These are phyloP conservation scores for Manduca sexta DNA, from an alignment of 1,140 invertebrate genomes.

Conservation along the genomic window DNA sequence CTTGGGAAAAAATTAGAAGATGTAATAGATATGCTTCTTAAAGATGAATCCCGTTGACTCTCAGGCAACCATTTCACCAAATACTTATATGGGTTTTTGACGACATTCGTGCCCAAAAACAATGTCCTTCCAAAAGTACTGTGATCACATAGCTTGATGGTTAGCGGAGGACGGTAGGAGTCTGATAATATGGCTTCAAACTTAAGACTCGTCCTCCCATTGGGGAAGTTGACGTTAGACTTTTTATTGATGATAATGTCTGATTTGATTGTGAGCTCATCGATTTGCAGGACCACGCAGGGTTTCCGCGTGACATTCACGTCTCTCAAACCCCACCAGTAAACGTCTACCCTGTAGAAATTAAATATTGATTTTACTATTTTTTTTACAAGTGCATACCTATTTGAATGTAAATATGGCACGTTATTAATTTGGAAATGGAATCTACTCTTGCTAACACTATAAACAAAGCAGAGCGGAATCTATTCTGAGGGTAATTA, in stretches of 20 bases:
- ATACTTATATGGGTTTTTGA: conserved; percentile 53
- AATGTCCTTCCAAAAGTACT: conserved; percentile 74
- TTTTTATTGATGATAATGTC: conserved; percentile 70
- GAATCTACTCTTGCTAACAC: too few relatives aligned
- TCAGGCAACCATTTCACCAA: conserved; percentile 40
- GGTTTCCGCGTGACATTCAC: conserved; percentile 73
- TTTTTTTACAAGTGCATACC: too few relatives aligned
- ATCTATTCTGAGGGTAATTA: too few relatives aligned
- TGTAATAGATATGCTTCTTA: conserved; percentile 32
- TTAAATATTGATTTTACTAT: too few relatives aligned
- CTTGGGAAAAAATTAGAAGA: conserved; percentile 42
- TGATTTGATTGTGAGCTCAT: conserved; percentile 71
- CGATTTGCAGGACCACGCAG: conserved; percentile 73
- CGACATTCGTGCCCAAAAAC: conserved; percentile 71
- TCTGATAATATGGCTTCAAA: conserved; percentile 68
- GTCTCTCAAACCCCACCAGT: conserved; percentile 78
- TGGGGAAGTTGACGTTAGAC: conserved; percentile 61
- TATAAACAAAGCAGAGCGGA: too few relatives aligned
- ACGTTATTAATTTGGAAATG: too few relatives aligned
- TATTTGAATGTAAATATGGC: too few relatives aligned
- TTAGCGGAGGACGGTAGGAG: conserved; percentile 71
- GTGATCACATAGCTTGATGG: conserved; percentile 76
- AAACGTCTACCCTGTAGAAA: conserved; percentile 71
- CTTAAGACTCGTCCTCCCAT: conserved; percentile 53
- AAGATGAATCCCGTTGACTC: conserved; percentile 36